Evolutionary conservation across 2,888 invertebrate species (phyloP).

Genomic region (Timandra comae): DNA sequence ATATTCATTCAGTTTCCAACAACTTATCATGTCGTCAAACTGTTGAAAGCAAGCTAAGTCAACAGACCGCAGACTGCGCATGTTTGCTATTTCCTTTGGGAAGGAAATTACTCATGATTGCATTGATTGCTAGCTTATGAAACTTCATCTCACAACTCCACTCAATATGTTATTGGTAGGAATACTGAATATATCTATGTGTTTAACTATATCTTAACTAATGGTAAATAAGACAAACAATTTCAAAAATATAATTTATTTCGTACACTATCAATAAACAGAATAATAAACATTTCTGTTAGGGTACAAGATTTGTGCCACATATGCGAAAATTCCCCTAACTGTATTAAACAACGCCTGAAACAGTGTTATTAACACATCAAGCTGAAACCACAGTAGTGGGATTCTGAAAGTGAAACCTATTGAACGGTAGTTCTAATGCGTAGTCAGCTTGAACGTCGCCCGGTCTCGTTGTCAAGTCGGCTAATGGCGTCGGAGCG

Average conservation of each 20-base stretch:
- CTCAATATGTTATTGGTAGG: no score
- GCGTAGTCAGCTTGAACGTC: slow-evolving; percentile 70
- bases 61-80: no score
- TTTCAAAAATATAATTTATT: slow-evolving; percentile 2
- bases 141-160: no score
- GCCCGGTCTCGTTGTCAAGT: slow-evolving; percentile 56
- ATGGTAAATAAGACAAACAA: slow-evolving; percentile 1
- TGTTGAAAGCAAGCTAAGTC: no score
- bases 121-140: slow-evolving; percentile 20
- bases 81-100: slow-evolving; percentile 11
- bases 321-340: slow-evolving; percentile 44
- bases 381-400: slow-evolving; percentile 70
- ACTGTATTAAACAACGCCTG: slow-evolving; percentile 45
- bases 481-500: slow-evolving; percentile 43
- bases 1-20: no score
- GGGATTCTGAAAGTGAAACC: slow-evolving; percentile 72
- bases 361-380: slow-evolving; percentile 50
- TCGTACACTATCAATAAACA: slow-evolving; percentile 29
- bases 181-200: no score
- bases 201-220: no score
- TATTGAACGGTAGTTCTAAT: slow-evolving; percentile 66
- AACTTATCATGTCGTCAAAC: no score
- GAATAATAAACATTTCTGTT: slow-evolving; percentile 45
- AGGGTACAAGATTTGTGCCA: slow-evolving; percentile 55
- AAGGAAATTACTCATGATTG: slow-evolving; percentile 23